Conservation (phyloP, 2,888 invertebrate genomes). For the Biston stratarius region DNA sequence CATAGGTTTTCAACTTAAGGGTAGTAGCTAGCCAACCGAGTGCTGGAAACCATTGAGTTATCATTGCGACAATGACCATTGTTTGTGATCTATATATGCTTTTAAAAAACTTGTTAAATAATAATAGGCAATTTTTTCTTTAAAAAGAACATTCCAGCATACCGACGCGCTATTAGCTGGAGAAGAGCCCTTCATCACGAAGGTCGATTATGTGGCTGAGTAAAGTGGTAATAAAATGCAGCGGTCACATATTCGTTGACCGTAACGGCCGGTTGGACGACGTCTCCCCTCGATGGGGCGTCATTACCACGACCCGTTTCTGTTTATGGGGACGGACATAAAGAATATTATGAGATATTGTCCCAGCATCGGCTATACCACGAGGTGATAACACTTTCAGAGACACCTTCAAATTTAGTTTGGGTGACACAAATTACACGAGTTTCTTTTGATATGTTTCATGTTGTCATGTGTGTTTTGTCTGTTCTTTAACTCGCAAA, state of each 20-base stretch:
- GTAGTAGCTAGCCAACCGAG: too few relatives aligned
- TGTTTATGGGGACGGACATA: conserved; percentile 84
- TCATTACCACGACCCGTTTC: conserved; percentile 83
- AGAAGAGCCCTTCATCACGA: conserved; percentile 82
- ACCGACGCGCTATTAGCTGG: conserved; percentile 73
- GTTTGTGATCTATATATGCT: background rate
- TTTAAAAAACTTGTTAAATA: background rate
- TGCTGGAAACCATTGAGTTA: background rate
- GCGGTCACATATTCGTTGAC: conserved; percentile 84
- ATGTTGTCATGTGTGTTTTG: conserved; percentile 40
- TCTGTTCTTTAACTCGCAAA: background rate
- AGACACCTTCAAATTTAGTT: conserved; percentile 70
- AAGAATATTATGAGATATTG: conserved; percentile 86
- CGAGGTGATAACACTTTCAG: conserved; percentile 80
- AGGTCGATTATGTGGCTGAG: conserved; percentile 85
- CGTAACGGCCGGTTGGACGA: conserved; percentile 82
- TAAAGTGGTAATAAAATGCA: conserved; percentile 87
- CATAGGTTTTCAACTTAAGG: too few relatives aligned
- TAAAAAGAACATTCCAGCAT: conserved; percentile 48
- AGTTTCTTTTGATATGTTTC: conserved; percentile 47
- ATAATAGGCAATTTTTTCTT: conserved; percentile 4
- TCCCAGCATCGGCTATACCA: conserved; percentile 77
- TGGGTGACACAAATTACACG: conserved; percentile 70
- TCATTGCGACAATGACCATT: background rate
- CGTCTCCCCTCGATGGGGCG: conserved; percentile 76